Conservation (phyloP, 2,888 invertebrate genomes). For the Dysmachus trigonus region DNA sequence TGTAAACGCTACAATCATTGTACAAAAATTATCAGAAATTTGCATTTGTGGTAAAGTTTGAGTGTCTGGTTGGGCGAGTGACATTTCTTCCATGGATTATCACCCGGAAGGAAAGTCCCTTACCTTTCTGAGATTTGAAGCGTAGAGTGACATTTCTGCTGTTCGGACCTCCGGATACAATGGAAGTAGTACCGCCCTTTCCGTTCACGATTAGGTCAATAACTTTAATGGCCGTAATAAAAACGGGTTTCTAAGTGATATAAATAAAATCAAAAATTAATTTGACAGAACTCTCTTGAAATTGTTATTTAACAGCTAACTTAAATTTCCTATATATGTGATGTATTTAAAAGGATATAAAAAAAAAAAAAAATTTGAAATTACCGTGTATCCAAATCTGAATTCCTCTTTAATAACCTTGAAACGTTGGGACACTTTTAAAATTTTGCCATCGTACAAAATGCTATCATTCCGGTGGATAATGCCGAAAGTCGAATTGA, state of each 20-base stretch:
- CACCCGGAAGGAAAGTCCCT: constrained; percentile 62
- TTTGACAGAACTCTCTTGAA: neutral
- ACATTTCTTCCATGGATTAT: constrained; percentile 52
- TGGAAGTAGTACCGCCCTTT: constrained; percentile 53
- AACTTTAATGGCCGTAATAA: constrained; percentile 46
- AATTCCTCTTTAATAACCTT: neutral
- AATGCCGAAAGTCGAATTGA: neutral
- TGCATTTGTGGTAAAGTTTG: neutral
- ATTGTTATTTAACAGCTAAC: neutral
- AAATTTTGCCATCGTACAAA: neutral
- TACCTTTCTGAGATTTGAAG: constrained; percentile 64
- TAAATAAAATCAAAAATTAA: neutral
- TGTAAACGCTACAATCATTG: too few relatives aligned
- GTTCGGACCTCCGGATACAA: constrained; percentile 64
- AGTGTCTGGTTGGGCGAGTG: neutral
- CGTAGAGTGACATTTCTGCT: constrained; percentile 60
- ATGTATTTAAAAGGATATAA: too few relatives aligned
- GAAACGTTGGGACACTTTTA: neutral
- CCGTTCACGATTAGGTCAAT: constrained; percentile 62
- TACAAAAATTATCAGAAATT: neutral
- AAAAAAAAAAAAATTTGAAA: neutral
- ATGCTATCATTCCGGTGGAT: neutral
- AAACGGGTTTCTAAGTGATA: neutral
- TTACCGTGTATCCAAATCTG: neutral
- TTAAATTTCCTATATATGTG: neutral